Evolutionary conservation across 2,888 invertebrate species (phyloP).

Genomic region (Escarpia spicata): DNA sequence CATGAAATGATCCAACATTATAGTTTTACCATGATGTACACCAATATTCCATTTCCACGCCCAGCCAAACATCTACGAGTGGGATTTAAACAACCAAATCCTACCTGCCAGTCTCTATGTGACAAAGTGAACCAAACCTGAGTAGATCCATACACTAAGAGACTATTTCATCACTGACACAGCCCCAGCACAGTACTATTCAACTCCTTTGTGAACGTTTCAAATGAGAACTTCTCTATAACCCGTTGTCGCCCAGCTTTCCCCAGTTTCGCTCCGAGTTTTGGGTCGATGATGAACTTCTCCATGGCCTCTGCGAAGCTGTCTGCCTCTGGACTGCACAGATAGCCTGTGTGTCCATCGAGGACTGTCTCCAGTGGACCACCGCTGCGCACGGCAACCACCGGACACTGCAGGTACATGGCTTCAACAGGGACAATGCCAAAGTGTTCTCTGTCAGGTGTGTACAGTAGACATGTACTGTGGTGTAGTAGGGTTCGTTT

Average conservation of each 20-base stretch:
- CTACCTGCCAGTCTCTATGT: background rate
- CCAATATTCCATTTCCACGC: background rate
- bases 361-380: conserved; percentile 92
- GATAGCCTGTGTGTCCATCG: conserved; percentile 65
- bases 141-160: background rate
- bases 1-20: background rate
- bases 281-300: conserved; percentile 72
- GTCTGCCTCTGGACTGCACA: conserved; percentile 70
- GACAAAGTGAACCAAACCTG: background rate
- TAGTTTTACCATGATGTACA: background rate
- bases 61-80: background rate
- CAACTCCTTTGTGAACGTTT: conserved; percentile 73
- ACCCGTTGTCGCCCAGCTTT: conserved; percentile 79
- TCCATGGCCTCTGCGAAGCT: conserved; percentile 83
- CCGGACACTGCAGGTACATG: conserved; percentile 92
- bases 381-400: conserved; percentile 93
- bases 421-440: conserved; percentile 99
- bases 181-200: background rate
- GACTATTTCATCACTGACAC: background rate
- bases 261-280: conserved; percentile 76
- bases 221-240: conserved; percentile 83
- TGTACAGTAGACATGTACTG: conserved; percentile 87
- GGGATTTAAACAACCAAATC: background rate
- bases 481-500: conserved; percentile 84
- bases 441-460: conserved; percentile 97